phyloP scores from a whole-genome alignment of 2,113 vertebrate species.

The Chaetura pelagica region DNA sequence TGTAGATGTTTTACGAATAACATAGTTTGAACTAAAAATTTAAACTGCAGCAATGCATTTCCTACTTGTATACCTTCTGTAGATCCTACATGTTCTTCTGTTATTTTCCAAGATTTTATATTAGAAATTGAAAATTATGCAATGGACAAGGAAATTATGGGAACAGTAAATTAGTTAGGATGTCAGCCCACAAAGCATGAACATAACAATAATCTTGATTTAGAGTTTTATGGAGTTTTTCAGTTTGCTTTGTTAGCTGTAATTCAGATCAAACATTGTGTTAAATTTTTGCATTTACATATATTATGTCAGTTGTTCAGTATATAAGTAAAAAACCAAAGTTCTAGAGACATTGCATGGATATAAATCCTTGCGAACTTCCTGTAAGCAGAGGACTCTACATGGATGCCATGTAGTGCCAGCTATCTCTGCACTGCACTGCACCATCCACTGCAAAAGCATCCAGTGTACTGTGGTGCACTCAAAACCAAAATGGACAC shows the following conservation, averaged over 20 bases:
- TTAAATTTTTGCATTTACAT: neutral
- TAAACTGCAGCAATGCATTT: neutral
- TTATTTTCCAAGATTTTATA: neutral
- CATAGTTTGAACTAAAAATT: neutral
- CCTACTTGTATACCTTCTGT: neutral
- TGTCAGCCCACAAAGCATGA: neutral
- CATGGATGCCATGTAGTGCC: neutral
- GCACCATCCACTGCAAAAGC: neutral
- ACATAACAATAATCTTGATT: neutral
- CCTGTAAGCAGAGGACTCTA: neutral
- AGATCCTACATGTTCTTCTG: neutral
- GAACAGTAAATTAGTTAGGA: neutral
- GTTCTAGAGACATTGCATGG: neutral
- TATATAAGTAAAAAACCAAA: neutral
- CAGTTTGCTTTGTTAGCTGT: neutral
- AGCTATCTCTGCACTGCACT: neutral
- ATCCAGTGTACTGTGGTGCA: neutral
- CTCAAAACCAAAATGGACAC: neutral
- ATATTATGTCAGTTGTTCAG: neutral
- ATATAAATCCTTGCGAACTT: neutral
- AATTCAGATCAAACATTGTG: neutral
- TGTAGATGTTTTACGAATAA: neutral
- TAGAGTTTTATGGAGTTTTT: accelerated
- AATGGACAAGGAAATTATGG: neutral
- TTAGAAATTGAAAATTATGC: neutral